A percentile compares a stretch with the other conserved stretches of the same genome.
Evolutionary conservation across 2,113 vertebrate genomes (phyloP).

Genomic region (Nothocercus julius): DNA sequence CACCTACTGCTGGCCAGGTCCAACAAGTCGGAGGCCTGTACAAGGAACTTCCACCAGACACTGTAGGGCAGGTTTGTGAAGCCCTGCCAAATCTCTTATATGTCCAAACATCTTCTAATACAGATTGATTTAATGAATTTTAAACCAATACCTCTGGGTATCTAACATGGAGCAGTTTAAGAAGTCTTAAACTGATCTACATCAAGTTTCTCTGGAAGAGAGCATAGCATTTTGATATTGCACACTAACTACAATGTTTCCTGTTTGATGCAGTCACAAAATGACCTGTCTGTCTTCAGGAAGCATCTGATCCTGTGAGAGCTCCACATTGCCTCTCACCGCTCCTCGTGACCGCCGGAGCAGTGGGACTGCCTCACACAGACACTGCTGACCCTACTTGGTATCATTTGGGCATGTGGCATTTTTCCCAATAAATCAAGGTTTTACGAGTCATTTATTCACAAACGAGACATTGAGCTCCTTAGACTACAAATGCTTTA

Average conservation of each 20-base stretch:
- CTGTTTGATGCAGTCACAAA: neutral
- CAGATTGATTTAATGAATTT: neutral
- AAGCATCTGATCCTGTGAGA: neutral
- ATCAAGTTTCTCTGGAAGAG: neutral
- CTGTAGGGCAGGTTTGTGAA: neutral
- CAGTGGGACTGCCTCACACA: neutral
- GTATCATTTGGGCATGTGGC: neutral
- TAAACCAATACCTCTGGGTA: neutral
- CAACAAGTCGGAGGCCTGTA: neutral
- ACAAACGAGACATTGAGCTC: neutral
- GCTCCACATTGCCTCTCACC: neutral
- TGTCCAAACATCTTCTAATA: neutral
- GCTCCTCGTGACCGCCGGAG: neutral
- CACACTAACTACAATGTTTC: neutral
- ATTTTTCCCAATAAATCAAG: neutral
- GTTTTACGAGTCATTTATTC: constrained; percentile 6
- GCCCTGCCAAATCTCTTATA: neutral
- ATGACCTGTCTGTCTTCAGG: neutral
- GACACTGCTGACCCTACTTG: neutral
- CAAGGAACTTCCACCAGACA: neutral
- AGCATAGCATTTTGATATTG: neutral
- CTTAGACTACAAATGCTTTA: neutral
- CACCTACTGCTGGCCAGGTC: neutral
- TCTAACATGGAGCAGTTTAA: neutral
- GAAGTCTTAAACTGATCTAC: neutral